Evolutionary conservation across 53 echinoderm and acorn worm species (phyloP).

Genomic region (Paracentrotus lividus): DNA sequence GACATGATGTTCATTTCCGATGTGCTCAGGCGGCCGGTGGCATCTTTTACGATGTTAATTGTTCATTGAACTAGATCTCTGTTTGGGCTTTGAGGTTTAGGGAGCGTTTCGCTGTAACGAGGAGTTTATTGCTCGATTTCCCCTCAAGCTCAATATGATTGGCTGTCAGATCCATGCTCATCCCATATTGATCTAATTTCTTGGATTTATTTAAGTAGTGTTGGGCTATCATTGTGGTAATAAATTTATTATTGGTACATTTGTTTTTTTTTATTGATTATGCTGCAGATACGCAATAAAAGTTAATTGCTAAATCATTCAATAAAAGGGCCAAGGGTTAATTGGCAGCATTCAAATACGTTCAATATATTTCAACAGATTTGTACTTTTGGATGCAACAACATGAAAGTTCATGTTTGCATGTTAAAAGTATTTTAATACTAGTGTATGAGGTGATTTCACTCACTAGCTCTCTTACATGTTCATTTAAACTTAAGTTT

Average conservation of each 20-base stretch:
- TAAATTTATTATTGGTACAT: background rate
- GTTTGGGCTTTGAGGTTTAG: conserved; percentile 10
- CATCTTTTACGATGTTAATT: conserved; percentile 11
- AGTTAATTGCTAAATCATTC: too few relatives aligned
- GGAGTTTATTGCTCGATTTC: conserved; percentile 33
- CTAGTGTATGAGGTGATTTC: too few relatives aligned
- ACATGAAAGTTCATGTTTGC: too few relatives aligned
- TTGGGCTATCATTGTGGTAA: background rate
- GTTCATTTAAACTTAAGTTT: too few relatives aligned
- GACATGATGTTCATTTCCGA: conserved; percentile 50
- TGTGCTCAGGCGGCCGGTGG: background rate
- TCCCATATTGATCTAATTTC: conserved; percentile 12
- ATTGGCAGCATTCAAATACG: too few relatives aligned
- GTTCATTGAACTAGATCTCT: conserved; percentile 49
- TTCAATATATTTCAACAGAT: too few relatives aligned
- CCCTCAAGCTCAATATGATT: background rate
- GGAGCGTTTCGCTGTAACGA: conserved; percentile 2
- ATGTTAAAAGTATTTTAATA: too few relatives aligned
- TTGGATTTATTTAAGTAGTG: background rate
- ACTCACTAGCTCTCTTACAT: too few relatives aligned
- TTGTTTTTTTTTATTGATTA: background rate
- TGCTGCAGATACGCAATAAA: too few relatives aligned
- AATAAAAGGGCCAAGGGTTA: too few relatives aligned
- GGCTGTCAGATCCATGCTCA: background rate
- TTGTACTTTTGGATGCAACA: too few relatives aligned